Evolutionary conservation across 2,797 vertebrate species (phyloP), one percentile per base, ranked within the genome.

Genomic region (Alfaro cultratus): DNA sequence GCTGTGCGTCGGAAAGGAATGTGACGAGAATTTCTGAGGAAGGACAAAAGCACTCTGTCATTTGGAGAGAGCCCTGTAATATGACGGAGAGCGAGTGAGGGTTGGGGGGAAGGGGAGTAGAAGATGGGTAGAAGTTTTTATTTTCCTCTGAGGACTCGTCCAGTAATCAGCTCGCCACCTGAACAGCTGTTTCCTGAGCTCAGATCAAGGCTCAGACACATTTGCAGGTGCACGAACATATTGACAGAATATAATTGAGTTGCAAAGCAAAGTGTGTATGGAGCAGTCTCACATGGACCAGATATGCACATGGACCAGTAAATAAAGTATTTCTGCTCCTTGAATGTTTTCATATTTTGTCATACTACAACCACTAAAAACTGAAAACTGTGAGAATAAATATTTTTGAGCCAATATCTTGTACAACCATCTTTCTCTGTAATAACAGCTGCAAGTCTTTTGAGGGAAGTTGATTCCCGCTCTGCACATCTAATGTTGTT

Each of bases 41-140:
- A 83, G 93, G 93, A 96, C 95, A 96, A 95, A 96, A 95, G 94
- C 94, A 93, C 95, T 96, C 95, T 96, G 95, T 96, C 94, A 96
- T 96, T 96, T 95, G 86, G 92, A 91, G 89, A 89, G 90, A 94
- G 93, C 94, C 94, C 95, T 96, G 93, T 95, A 96, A 96, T 96
- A 95, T 89, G 93, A 91, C 86, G 86, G 88, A 68, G 84, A 85
- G 91, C 15, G 72, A 83, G 84, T 64, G 82, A 68, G 85, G 83
- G 62, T 11, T 2, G 4, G 72, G 16, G 47, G n/a, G 41, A 0
- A 51, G 46, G 67, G 10, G 8, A 74, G 49, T 1, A 34, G 45
- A 31, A n/a, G 39, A 74, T 41, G 79, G 74, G 73, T 45, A 57
- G 73, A n/a, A 70, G 39, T n/a, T 70, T 70, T 80, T 77, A 81